Conservation (phyloP, 2,113 vertebrate genomes). For the Corythornis vintsioides region DNA sequence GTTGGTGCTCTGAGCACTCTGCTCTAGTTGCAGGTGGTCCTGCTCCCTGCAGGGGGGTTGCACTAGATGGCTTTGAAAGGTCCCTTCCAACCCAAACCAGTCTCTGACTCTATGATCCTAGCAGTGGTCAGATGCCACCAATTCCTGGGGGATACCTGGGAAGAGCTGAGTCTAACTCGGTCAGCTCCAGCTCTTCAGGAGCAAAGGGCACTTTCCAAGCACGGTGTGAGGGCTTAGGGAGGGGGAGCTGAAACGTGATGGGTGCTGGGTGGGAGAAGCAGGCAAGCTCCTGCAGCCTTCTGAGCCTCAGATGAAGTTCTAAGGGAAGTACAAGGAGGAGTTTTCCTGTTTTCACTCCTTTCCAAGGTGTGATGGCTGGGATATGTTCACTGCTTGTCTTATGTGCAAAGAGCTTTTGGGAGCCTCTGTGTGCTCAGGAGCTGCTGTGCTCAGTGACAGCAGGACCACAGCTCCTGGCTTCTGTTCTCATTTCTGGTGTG, state of each 20-base stretch:
- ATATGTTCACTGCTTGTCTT: rapidly evolving
- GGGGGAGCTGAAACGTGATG: neutral
- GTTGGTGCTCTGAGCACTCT: neutral
- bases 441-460: rapidly evolving
- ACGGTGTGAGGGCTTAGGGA: neutral
- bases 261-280: neutral
- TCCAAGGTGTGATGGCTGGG: rapidly evolving
- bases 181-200: neutral
- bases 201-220: neutral
- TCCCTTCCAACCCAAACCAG: neutral
- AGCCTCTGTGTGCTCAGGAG: rapidly evolving
- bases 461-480: rapidly evolving
- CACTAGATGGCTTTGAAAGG: neutral
- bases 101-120: neutral
- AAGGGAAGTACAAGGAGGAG: rapidly evolving
- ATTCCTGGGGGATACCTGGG: too few species aligned
- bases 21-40: neutral
- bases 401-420: rapidly evolving
- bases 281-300: neutral
- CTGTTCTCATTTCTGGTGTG: rapidly evolving
- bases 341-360: rapidly evolving
- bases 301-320: rapidly evolving
- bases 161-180: too few species aligned
- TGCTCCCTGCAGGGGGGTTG: neutral
- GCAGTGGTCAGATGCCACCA: neutral